Evolutionary conservation across 2,113 vertebrate species (phyloP).

Genomic region (Cisticola juncidis): DNA sequence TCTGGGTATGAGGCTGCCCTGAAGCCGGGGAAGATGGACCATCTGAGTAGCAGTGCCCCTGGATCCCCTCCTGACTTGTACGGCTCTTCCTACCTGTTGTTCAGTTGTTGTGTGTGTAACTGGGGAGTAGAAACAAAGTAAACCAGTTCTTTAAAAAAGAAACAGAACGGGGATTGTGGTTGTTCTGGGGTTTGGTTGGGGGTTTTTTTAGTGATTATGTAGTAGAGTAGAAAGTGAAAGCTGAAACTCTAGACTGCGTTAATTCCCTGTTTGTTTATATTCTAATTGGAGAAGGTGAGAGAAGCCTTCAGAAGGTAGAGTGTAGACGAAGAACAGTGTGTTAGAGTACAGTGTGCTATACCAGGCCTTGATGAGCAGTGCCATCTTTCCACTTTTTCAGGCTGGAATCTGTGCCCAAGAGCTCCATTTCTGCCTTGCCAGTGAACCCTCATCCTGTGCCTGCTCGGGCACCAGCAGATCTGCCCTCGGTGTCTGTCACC

Average conservation of each 20-base stretch:
- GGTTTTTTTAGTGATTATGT: background rate
- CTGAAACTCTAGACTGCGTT: background rate
- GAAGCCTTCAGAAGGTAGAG: background rate
- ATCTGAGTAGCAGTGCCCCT: slow-evolving; percentile 86
- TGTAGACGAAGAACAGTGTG: background rate
- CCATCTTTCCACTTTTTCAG: slow-evolving; percentile 65
- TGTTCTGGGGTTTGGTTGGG: background rate
- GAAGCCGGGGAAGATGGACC: slow-evolving; percentile 89
- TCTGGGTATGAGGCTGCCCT: slow-evolving; percentile 81
- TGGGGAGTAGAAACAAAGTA: background rate
- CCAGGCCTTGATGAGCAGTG: background rate
- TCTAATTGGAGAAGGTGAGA: background rate
- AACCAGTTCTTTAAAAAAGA: background rate
- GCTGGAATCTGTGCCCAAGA: slow-evolving; percentile 84
- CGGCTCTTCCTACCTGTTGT: slow-evolving; percentile 53
- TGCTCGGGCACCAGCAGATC: slow-evolving; percentile 79
- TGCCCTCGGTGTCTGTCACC: slow-evolving; percentile 81
- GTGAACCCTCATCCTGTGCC: slow-evolving; percentile 83
- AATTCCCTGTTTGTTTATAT: background rate
- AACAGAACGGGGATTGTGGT: background rate
- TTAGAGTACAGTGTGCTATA: background rate
- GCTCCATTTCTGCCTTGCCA: slow-evolving; percentile 79
- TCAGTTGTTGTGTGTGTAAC: background rate
- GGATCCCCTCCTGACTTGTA: slow-evolving; percentile 94
- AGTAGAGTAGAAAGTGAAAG: background rate